These are phyloP conservation scores for Aplochiton taeniatus DNA, from an alignment of 2,797 vertebrate genomes.

Conservation along the genomic window DNA sequence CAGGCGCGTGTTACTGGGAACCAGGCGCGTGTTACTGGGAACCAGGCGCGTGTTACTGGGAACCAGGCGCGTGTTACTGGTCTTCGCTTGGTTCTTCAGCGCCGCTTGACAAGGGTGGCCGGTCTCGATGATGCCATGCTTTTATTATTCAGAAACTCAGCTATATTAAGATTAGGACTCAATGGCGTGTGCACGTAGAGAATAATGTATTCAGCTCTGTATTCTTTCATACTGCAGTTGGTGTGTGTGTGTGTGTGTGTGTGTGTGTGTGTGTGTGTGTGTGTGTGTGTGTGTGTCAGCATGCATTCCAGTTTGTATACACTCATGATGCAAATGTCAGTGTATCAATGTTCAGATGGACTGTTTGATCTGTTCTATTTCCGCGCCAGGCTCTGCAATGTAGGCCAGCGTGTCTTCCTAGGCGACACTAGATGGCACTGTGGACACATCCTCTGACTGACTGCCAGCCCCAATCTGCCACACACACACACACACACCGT, in stretches of 20 bases:
- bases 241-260: background rate
- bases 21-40: too few relatives aligned
- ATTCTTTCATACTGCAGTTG: background rate
- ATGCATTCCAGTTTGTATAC: background rate
- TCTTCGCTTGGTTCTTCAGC: too few relatives aligned
- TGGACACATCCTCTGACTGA: slow-evolving; percentile 58
- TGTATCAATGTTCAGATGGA: slow-evolving; percentile 3
- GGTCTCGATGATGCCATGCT: too few relatives aligned
- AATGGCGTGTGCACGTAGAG: too few relatives aligned
- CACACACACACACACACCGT: background rate
- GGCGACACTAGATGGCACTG: slow-evolving; percentile 81
- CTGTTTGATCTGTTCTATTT: background rate
- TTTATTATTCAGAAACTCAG: too few relatives aligned
- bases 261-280: background rate
- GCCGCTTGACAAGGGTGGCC: too few relatives aligned
- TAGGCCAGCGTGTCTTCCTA: slow-evolving; percentile 34
- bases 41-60: too few relatives aligned
- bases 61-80: too few relatives aligned
- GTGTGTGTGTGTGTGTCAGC: background rate
- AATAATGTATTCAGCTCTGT: too few relatives aligned
- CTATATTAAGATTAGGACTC: too few relatives aligned
- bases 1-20: too few relatives aligned
- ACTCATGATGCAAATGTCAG: background rate
- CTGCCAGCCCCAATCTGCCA: slow-evolving; percentile 12
- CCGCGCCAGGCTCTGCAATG: slow-evolving; percentile 2